phyloP scores from a whole-genome alignment of 2,797 vertebrate species.

The Hoplostethus mediterraneus region DNA sequence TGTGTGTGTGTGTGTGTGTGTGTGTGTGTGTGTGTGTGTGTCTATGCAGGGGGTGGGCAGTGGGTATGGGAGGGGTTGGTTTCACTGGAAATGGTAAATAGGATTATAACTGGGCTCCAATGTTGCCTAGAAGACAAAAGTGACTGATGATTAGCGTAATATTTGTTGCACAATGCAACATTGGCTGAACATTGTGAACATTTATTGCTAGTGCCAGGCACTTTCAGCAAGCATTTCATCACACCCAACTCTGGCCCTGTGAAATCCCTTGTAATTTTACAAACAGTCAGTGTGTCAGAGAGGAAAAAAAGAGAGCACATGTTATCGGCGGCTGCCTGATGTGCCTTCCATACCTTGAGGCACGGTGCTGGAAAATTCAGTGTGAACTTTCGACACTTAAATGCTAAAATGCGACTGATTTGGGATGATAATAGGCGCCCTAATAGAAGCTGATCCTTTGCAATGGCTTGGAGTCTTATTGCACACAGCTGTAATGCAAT shows the following conservation, averaged over 20 bases:
- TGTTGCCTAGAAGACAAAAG: constrained; percentile 86
- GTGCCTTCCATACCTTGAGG: constrained; percentile 80
- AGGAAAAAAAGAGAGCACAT: constrained; percentile 53
- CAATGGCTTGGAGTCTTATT: constrained; percentile 83
- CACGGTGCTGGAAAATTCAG: constrained; percentile 77
- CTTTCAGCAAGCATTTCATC: constrained; percentile 80
- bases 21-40: constrained; percentile 19
- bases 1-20: constrained; percentile 23
- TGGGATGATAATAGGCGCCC: constrained; percentile 85
- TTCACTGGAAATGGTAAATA: constrained; percentile 85
- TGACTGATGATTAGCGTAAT: constrained; percentile 91
- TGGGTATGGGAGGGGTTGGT: constrained; percentile 62
- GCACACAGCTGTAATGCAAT: constrained; percentile 81
- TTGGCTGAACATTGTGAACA: constrained; percentile 87
- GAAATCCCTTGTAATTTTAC: constrained; percentile 80
- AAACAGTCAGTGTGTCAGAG: constrained; percentile 70
- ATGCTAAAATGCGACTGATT: constrained; percentile 87
- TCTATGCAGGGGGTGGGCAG: constrained; percentile 62
- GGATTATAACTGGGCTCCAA: constrained; percentile 85
- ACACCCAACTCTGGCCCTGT: constrained; percentile 74
- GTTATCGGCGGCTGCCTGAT: constrained; percentile 77
- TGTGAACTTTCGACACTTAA: constrained; percentile 87
- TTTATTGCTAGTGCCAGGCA: constrained; percentile 86
- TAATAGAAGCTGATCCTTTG: constrained; percentile 86
- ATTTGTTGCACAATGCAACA: constrained; percentile 86